phyloP scores from a whole-genome alignment of 2,113 vertebrate species.

The Elachura formosa region DNA sequence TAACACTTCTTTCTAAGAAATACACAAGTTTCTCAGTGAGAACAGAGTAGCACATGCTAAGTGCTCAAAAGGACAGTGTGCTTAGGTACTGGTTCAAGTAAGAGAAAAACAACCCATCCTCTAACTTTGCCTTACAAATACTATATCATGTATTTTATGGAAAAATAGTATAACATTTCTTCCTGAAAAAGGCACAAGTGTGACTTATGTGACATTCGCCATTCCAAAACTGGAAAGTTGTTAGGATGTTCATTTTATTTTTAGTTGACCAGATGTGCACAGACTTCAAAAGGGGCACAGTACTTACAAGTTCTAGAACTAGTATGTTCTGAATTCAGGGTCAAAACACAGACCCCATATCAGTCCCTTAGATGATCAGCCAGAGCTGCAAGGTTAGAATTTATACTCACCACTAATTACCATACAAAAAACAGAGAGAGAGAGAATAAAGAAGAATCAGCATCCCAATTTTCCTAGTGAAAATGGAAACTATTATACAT shows the following conservation, averaged over 20 bases:
- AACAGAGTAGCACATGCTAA: not conserved
- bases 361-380: not conserved
- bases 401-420: not conserved
- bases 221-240: not conserved
- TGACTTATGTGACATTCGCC: not conserved
- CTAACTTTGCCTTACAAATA: not conserved
- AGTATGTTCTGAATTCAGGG: not conserved
- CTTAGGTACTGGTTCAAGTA: not conserved
- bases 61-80: accelerated
- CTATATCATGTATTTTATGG: not conserved
- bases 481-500: not conserved
- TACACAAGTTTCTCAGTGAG: not conserved
- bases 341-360: not conserved
- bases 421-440: not conserved
- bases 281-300: not conserved
- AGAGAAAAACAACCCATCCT: not conserved
- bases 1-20: not conserved
- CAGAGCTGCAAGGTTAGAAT: not conserved
- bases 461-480: not conserved
- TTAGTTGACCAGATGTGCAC: not conserved
- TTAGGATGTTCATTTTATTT: not conserved
- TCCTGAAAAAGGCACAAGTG: not conserved
- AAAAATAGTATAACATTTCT: not conserved
- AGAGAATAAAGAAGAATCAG: not conserved
- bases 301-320: not conserved